phyloP scores from a whole-genome alignment of 1,140 invertebrate genomes.

The Panulirus ornatus region DNA sequence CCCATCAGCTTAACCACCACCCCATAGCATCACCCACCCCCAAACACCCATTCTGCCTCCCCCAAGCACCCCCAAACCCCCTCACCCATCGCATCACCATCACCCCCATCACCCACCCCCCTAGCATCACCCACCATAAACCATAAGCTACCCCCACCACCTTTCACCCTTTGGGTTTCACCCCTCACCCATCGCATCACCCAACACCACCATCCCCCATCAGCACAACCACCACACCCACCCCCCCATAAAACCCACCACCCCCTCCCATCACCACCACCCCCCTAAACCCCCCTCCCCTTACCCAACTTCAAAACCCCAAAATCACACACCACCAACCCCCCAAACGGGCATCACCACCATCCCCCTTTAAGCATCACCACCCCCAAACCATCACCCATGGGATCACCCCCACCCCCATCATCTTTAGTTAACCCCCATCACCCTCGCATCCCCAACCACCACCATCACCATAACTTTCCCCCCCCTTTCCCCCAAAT shows the following conservation, averaged over 20 bases:
- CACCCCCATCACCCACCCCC: too few species aligned
- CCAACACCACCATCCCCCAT: not conserved
- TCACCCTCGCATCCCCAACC: not conserved
- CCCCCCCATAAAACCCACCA: not conserved
- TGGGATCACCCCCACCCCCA: too few species aligned
- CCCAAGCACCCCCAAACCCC: not conserved
- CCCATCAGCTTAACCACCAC: too few species aligned
- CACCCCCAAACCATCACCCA: not conserved
- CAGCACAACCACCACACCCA: not conserved
- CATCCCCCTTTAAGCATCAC: not conserved
- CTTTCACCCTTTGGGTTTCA: too few species aligned
- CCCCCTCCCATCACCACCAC: not conserved
- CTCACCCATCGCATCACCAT: not conserved
- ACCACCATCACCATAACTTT: not conserved
- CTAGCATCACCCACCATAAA: too few species aligned
- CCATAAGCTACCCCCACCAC: too few species aligned
- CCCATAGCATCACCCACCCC: not conserved
- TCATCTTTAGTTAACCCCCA: too few species aligned
- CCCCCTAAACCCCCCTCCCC: not conserved
- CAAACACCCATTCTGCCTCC: not conserved
- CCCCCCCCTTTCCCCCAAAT: not conserved
- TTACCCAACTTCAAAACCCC: too few species aligned
- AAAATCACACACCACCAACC: not conserved
- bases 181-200: not conserved
- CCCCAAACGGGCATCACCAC: not conserved